Conservation (phyloP, 2,113 vertebrate genomes). For the Xiphophorus couchianus region DNA sequence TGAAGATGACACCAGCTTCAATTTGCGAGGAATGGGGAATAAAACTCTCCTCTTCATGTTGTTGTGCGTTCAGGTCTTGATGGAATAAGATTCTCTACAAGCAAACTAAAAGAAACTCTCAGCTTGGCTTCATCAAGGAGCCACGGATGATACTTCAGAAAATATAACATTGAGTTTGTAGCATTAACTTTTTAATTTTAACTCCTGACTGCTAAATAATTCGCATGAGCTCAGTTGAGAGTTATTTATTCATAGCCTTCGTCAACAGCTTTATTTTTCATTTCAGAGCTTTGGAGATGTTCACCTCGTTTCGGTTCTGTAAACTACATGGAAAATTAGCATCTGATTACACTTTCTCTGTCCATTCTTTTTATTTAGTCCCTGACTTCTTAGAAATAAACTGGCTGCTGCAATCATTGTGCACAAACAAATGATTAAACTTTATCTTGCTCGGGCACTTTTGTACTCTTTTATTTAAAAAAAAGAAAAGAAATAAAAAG, state of each 20-base stretch:
- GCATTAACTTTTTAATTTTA: neutral
- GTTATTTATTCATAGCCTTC: neutral
- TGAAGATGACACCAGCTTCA: conserved; percentile 17
- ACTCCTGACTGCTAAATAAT: neutral
- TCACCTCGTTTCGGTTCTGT: neutral
- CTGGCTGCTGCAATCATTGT: neutral
- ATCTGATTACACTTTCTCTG: neutral
- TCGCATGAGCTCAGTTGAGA: neutral
- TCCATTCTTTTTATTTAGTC: neutral
- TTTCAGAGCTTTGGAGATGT: neutral
- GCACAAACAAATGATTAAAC: neutral
- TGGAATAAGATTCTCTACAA: conserved; percentile 2
- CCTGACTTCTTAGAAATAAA: neutral
- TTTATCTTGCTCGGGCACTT: too few species aligned
- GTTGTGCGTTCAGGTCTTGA: conserved; percentile 6
- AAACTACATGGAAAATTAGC: neutral
- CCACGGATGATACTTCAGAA: neutral
- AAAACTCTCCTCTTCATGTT: conserved; percentile 10
- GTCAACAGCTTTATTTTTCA: neutral
- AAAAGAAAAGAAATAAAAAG: too few species aligned
- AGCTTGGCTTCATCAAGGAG: neutral
- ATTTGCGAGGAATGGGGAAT: conserved; percentile 9
- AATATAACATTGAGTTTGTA: neutral
- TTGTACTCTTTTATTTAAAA: too few species aligned
- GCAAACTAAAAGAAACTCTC: neutral